Base-by-base conservation (phyloP, 2,113 vertebrate species). In the Bucco capensis region DNA sequence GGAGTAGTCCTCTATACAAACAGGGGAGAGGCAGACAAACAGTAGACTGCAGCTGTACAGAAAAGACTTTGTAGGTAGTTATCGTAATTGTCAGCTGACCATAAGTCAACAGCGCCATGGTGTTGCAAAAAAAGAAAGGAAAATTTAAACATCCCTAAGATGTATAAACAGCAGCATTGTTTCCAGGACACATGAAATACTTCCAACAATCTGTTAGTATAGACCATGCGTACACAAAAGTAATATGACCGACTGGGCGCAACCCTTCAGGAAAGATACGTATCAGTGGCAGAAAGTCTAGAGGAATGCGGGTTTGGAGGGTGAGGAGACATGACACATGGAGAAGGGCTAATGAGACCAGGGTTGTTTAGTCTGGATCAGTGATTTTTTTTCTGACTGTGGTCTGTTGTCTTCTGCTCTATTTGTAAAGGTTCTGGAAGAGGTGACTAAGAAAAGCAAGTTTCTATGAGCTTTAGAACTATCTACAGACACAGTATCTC, bases 51-150 rank as follows among this genome's bases (percentile, higher is more conserved):
- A 58, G 38, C 31, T 86, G 10, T 54, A n/a, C 16, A 64, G 78
- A 75, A 79, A 64, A 47, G 33, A 31, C 28, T 46, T 78, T 96
- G 86, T 33, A 72, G 24, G 65, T 65, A 65, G 25, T 37, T 81
- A 33, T 14, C 47, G 65, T 56, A 62, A 42, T 47, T 28, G 60
- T 49, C 73, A 90, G 40, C 28, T 82, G 61, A 84, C 81, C 8
- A 1, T 49, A 82, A 87, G 53, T 90, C 86, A 90, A 92, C 33
- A 89, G 38, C 0, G n/a, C 78, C 70, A 89, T 3, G 77, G 73
- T 78, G n/a, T 15, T 89, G 65, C 53, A 71, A 84, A 95, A 94
- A 78, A 75, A 67, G 30, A 94, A 93, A 92, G 44, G 57, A 84
- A 89, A 84, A 93, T 50, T 50, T 75, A 94, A 92, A 90, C 46